Evolutionary conservation across 2,888 invertebrate genomes (phyloP), one percentile per base, ranked within the genome.

Genomic region (Scaptodrosophila latifasciaeformis): DNA sequence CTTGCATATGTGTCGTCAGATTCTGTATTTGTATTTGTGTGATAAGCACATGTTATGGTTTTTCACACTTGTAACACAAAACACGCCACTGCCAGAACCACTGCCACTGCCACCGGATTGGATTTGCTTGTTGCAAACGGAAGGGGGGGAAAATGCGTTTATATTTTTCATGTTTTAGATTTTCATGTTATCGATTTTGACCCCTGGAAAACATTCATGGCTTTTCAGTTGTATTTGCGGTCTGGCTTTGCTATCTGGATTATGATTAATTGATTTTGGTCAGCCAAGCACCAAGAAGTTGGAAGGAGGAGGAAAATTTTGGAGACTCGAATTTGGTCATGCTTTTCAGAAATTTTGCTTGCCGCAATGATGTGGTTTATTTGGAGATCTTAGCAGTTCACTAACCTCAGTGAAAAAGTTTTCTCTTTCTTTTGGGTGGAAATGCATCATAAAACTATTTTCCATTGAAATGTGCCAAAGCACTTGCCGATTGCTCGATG

Each of bases 31-130:
- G 54, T 65, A 60, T 70, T 60, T 67, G 68, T 65, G 72, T 59
- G 72, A 74, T 74, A 78, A 74, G 72, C 72, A 78, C 78, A 78
- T 74, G 76, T 79, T 75, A 67, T 68, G 79, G 71, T 65, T 68
- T 70, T 77, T 77, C 75, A 72, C 71, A 72, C 70, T 71, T 54
- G 50, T 65, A 54, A 64, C 37, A 35, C 57, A 24, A 24, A 24
- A 24, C 24, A 24, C 24, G 24, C 24, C 4, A 7, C 4, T 24
- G 24, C 24, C 24, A 24, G 24, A 7, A 24, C 24, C n/a, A n/a
- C n/a, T n/a, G n/a, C n/a, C n/a, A n/a, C n/a, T n/a, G n/a, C n/a
- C n/a, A n/a, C n/a, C n/a, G n/a, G n/a, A n/a, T n/a, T n/a, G n/a
- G n/a, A n/a, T n/a, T n/a, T n/a, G n/a, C n/a, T n/a, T n/a, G n/a